Evolutionary conservation across 2,797 vertebrate genomes (phyloP).

Genomic region (Carcharodon carcharias): DNA sequence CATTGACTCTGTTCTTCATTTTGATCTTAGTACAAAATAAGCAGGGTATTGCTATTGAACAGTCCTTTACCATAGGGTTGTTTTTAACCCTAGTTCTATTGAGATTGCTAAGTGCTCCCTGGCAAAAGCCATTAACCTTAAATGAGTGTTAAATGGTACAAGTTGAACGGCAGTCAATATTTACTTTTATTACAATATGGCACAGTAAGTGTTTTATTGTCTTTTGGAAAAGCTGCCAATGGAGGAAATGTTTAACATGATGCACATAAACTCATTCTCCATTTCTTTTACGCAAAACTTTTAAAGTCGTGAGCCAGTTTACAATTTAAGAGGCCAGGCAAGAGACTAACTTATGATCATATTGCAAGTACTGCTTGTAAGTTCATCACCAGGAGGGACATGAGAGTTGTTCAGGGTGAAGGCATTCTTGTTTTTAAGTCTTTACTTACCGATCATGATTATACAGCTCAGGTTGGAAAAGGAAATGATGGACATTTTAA

Average conservation of each 20-base stretch:
- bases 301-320: not conserved
- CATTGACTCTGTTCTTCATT: not conserved
- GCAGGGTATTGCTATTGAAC: not conserved
- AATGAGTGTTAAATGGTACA: not conserved
- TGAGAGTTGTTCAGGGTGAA: not conserved
- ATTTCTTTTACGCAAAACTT: not conserved
- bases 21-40: not conserved
- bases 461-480: not conserved
- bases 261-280: not conserved
- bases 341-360: not conserved
- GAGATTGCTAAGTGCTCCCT: not conserved
- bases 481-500: not conserved
- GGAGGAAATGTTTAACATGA: not conserved
- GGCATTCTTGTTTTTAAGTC: not conserved
- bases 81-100: not conserved
- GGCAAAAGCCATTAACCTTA: not conserved
- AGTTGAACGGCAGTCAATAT: not conserved
- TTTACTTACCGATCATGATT: not conserved
- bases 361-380: not conserved
- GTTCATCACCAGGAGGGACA: not conserved
- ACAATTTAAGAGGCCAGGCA: not conserved
- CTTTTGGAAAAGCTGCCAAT: not conserved
- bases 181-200: not conserved
- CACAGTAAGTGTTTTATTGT: not conserved
- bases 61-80: not conserved